Conservation (phyloP, 2,113 vertebrate species). For the Vulpes lagopus region DNA sequence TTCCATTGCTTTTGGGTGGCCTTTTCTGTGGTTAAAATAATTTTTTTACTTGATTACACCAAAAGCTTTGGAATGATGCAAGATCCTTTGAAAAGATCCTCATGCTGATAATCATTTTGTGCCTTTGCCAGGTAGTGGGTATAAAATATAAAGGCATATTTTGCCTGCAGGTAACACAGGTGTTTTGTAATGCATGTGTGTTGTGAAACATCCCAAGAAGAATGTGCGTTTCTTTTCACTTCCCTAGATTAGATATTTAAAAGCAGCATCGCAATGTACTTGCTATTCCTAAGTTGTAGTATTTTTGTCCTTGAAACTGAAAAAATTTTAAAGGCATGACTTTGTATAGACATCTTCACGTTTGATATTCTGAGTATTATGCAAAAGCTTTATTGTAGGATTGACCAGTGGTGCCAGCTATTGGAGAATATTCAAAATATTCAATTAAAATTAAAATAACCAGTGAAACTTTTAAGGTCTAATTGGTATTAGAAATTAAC, state of each 20-base stretch:
- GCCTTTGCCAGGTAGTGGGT: not conserved
- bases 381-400: not conserved
- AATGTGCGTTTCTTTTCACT: slow-evolving; percentile 15
- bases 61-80: not conserved
- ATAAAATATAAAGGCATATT: slow-evolving; percentile 20
- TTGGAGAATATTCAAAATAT: slow-evolving; percentile 35
- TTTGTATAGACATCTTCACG: not conserved
- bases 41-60: slow-evolving; percentile 34
- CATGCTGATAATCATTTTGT: not conserved
- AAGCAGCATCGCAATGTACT: not conserved
- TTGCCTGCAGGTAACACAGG: not conserved
- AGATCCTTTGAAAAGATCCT: slow-evolving; percentile 21
- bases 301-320: slow-evolving; percentile 45
- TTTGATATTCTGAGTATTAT: not conserved
- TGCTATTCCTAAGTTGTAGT: not conserved
- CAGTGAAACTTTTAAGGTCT: slow-evolving; percentile 7
- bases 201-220: not conserved
- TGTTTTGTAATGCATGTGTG: not conserved
- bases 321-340: not conserved
- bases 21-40: slow-evolving; percentile 33
- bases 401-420: not conserved
- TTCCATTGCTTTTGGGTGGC: not conserved
- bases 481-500: slow-evolving; percentile 35
- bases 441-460: slow-evolving; percentile 25
- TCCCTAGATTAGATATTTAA: not conserved